phyloP scores from a whole-genome alignment of 2,113 vertebrate species.

The Barnardius zonarius region DNA sequence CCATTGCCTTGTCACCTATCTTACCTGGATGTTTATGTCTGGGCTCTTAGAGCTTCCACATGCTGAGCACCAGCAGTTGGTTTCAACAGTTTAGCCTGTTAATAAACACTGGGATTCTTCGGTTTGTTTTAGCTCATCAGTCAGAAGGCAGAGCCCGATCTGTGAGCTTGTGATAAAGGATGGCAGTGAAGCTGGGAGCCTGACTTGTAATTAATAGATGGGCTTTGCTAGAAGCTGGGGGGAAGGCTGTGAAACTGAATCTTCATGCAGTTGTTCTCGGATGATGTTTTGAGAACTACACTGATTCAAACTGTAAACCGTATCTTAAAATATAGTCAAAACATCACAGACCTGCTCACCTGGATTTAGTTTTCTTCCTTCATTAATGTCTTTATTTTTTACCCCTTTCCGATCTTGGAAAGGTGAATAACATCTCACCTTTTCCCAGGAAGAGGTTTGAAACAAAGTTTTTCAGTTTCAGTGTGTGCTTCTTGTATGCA shows the following conservation, averaged over 20 bases:
- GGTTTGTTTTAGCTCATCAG: background rate
- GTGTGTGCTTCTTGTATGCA: background rate
- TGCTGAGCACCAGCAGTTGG: rapidly evolving
- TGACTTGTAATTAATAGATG: background rate
- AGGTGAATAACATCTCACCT: background rate
- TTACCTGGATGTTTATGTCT: background rate
- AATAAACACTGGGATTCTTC: background rate
- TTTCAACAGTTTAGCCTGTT: background rate
- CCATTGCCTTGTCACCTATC: background rate
- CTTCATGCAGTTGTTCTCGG: background rate
- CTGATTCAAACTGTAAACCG: background rate
- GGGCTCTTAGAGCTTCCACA: background rate
- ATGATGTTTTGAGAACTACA: background rate
- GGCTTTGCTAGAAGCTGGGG: background rate
- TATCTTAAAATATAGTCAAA: background rate
- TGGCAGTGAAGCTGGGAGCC: background rate
- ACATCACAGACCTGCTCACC: background rate
- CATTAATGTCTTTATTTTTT: background rate
- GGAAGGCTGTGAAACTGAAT: background rate
- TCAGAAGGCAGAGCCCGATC: background rate
- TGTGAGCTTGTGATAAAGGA: background rate
- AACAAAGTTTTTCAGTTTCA: background rate
- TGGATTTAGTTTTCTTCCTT: background rate
- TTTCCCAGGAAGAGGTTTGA: background rate
- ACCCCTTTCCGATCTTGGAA: background rate